Base-by-base conservation (phyloP, 2,888 invertebrate genomes). In the Camponotus fellah region DNA sequence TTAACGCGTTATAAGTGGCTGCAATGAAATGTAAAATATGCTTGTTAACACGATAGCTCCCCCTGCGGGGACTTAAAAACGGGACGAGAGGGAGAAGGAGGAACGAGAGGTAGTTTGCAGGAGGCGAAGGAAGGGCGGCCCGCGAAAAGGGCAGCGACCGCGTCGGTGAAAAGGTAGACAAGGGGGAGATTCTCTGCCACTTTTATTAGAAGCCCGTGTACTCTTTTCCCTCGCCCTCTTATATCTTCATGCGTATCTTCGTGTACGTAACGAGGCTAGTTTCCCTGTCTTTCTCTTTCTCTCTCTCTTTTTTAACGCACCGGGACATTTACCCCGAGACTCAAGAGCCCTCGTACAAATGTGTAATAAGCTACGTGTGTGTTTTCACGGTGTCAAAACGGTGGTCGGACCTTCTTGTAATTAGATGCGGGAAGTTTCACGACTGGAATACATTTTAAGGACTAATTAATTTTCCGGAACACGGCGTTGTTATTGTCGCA, bases 1-100 rank as follows among this genome's bases (percentile, higher is more conserved):
- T 90, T 71, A 80, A 46, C 79, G 91, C 91, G 91, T 92, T 93
- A 53, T 53, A 94, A 94, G 93, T 93, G 92, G 92, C 90, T 65
- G 91, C 92, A 91, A 93, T 94, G 92, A 93, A 94, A 94, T 92
- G 93, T 94, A 92, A 94, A 94, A 94, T 94, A 93, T 93, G 93
- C 92, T 93, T 93, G 92, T 94, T 93, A 94, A 92, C 91, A 91
- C 86, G 90, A 87, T 85, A 72, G 79, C 79, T 76, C 79, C 74
- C 49, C 72, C 77, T 75, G 76, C 66, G 80, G 75, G 75, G 69
- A 26, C 56, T 75, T 66, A 68, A 62, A 76, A 62, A 64, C 60
- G 64, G 64, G 12, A 14, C 34, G 60, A 76, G 58, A 84, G 68
- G 58, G 66, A 56, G 79, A 76, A 58, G 81, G 84, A 60, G 69